Percentiles rank a stretch among this genome's conserved stretches.
These are phyloP conservation scores for Phrynocephalus forsythii DNA, from an alignment of 2,797 vertebrate genomes.

Conservation along the genomic window DNA sequence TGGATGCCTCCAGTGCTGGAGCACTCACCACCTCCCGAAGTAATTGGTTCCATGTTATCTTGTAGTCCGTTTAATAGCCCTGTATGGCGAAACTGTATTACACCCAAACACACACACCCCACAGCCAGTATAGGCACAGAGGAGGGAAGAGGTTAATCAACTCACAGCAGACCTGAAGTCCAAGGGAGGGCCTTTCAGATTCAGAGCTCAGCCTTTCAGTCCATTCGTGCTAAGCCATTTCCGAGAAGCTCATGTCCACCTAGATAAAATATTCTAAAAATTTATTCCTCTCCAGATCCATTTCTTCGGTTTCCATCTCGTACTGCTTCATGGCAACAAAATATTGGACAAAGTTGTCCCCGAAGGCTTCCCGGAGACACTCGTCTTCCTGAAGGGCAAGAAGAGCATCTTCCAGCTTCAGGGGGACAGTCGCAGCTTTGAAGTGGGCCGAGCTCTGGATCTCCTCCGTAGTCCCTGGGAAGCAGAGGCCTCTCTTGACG, in stretches of 20 bases:
- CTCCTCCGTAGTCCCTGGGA: slow-evolving; percentile 71
- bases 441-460: slow-evolving; percentile 66
- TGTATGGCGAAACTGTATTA: not conserved
- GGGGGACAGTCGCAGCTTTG: slow-evolving; percentile 80
- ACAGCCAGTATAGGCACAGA: not conserved
- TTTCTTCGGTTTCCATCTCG: slow-evolving; percentile 92
- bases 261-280: slow-evolving; percentile 96
- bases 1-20: too few relatives aligned
- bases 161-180: not conserved
- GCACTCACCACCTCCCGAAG: too few relatives aligned
- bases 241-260: not conserved
- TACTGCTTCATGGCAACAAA: slow-evolving; percentile 94
- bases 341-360: slow-evolving; percentile 90
- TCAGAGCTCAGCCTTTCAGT: not conserved
- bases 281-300: slow-evolving; percentile 90
- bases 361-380: slow-evolving; percentile 84
- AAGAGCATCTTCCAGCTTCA: slow-evolving; percentile 90
- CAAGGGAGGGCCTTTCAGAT: not conserved
- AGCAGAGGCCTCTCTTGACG: slow-evolving; percentile 79
- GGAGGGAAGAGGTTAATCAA: not conserved
- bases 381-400: slow-evolving; percentile 84
- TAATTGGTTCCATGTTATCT: not conserved
- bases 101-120: too few relatives aligned
- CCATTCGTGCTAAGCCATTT: not conserved
- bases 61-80: not conserved